phyloP scores from a whole-genome alignment of 2,113 vertebrate genomes.

The Daphoenositta chrysoptera region DNA sequence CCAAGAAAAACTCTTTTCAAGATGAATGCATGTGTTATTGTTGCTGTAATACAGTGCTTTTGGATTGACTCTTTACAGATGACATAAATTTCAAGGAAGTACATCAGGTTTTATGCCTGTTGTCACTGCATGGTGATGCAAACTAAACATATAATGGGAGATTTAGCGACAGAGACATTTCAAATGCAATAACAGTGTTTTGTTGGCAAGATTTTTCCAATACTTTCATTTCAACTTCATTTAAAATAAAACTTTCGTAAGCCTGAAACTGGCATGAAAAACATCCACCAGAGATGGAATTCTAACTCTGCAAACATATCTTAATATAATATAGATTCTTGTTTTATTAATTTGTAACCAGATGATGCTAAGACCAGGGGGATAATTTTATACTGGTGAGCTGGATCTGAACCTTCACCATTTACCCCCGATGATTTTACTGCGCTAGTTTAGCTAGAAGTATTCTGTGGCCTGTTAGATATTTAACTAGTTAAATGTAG shows the following conservation, averaged over 20 bases:
- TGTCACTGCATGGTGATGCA: not conserved
- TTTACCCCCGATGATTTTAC: slow-evolving; percentile 22
- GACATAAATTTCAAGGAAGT: not conserved
- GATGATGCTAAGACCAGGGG: not conserved
- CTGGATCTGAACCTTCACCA: slow-evolving; percentile 18
- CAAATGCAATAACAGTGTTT: not conserved
- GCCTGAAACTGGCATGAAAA: not conserved
- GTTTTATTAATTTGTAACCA: slow-evolving; percentile 29
- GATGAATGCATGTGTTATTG: not conserved
- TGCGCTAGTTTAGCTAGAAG: slow-evolving; percentile 43
- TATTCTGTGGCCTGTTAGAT: slow-evolving; percentile 10
- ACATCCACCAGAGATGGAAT: not conserved
- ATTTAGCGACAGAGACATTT: not conserved
- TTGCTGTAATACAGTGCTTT: not conserved
- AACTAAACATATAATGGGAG: not conserved
- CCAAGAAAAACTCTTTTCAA: not conserved
- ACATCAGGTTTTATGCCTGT: not conserved
- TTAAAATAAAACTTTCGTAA: not conserved
- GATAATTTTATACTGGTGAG: not conserved
- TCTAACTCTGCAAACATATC: not conserved
- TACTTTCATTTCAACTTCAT: not conserved
- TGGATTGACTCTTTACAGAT: not conserved
- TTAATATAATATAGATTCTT: not conserved
- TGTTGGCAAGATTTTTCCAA: not conserved
- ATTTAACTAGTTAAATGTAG: slow-evolving; percentile 46